A percentile compares a stretch with the other conserved stretches of the same genome.
These are phyloP conservation scores for Papilio helenus DNA, from an alignment of 1,140 invertebrate species.

Conservation along the genomic window DNA sequence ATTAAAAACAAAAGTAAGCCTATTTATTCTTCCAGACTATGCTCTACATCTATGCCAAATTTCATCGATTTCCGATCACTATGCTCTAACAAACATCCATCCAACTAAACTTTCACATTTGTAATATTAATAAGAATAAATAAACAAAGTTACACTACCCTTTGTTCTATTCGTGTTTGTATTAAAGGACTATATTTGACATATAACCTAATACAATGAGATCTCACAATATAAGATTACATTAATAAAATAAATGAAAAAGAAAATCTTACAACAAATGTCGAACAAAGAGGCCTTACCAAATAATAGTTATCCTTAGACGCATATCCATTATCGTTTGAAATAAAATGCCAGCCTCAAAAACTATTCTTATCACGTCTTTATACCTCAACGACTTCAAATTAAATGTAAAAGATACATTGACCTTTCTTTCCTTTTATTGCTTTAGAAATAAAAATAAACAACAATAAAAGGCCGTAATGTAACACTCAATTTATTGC, in stretches of 20 bases:
- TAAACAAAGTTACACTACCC: no score
- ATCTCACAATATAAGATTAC: neutral
- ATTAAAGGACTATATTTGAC: no score
- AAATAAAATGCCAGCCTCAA: neutral
- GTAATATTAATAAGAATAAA: no score
- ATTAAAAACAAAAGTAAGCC: no score
- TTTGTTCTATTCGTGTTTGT: no score
- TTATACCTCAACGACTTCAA: constrained; percentile 11
- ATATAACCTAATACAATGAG: neutral
- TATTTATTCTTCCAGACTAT: no score
- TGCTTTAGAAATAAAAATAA: neutral
- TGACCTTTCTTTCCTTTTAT: constrained; percentile 3
- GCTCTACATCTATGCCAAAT: no score
- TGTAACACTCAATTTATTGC: neutral
- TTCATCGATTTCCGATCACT: no score
- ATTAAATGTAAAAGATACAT: constrained; percentile 26
- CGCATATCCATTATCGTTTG: constrained; percentile 18
- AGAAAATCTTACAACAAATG: neutral
- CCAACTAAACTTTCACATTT: neutral
- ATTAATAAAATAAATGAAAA: constrained; percentile 20
- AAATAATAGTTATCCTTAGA: constrained; percentile 9
- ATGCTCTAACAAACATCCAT: no score
- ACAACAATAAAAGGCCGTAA: neutral
- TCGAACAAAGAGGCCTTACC: neutral
- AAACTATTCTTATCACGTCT: constrained; percentile 16